Evolutionary conservation across 1,140 invertebrate genomes (phyloP).

Genomic region (Coelopa frigida): DNA sequence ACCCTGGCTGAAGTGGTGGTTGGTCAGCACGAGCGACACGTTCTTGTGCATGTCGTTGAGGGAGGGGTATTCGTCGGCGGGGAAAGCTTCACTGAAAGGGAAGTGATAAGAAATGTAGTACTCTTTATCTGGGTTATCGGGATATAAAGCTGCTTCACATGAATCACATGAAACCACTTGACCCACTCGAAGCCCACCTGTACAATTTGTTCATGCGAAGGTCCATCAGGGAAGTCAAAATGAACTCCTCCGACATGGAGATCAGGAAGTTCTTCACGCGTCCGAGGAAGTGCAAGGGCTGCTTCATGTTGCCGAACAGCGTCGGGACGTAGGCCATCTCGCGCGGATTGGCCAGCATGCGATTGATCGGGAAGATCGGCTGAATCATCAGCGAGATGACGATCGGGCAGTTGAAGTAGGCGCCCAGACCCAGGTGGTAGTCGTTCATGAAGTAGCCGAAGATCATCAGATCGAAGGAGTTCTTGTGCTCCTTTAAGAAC

Average conservation of each 20-base stretch:
- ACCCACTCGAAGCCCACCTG: too few relatives aligned
- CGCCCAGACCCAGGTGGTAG: slow-evolving; percentile 16
- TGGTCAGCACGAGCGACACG: slow-evolving; percentile 28
- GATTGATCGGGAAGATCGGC: slow-evolving; percentile 4
- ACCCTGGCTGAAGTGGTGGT: slow-evolving; percentile 30
- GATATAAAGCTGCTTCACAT: too few relatives aligned
- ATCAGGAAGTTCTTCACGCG: slow-evolving; percentile 3
- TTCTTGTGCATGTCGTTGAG: slow-evolving; percentile 22
- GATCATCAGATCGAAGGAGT: slow-evolving; percentile 17
- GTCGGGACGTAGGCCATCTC: slow-evolving; percentile 14
- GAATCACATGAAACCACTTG: too few relatives aligned
- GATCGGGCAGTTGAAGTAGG: slow-evolving; percentile 17
- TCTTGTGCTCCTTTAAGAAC: slow-evolving; percentile 2
- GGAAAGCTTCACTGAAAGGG: neutral
- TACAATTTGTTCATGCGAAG: neutral
- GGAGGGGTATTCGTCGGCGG: slow-evolving; percentile 11
- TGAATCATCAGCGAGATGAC: slow-evolving; percentile 11
- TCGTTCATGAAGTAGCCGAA: slow-evolving; percentile 16
- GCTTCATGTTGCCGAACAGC: slow-evolving; percentile 1
- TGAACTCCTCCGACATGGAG: neutral
- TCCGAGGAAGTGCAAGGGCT: slow-evolving; percentile 7
- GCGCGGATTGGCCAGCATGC: slow-evolving; percentile 14
- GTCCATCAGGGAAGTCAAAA: neutral
- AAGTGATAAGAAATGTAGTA: neutral
- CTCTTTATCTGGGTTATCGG: too few relatives aligned